Base-by-base conservation (phyloP, 2,113 vertebrate species). In the Callionymus lyra region DNA sequence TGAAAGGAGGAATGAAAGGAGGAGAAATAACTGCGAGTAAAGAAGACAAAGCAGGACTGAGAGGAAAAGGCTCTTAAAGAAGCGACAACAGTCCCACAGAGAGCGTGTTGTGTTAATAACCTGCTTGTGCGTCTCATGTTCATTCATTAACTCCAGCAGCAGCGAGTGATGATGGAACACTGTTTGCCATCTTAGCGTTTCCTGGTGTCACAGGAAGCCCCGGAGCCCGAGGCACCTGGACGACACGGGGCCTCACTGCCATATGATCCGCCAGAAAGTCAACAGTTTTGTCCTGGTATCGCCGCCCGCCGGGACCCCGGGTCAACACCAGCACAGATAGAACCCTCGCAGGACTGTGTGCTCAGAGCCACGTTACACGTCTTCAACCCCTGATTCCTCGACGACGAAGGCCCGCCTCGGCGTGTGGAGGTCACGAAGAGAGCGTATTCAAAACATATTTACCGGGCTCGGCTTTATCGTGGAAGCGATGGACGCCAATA, bases 401-500 rank as follows among this genome's bases (percentile, higher is more conserved):
- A n/a, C n/a, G n/a, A n/a, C n/a, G n/a, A n/a, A n/a, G n/a, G n/a
- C n/a, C n/a, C n/a, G n/a, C n/a, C n/a, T n/a, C n/a, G n/a, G n/a
- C n/a, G n/a, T n/a, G n/a, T n/a, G n/a, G 34, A 13, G 36, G 38
- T 44, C 31, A 63, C 70, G 73, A 73, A 76, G 56, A 45, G 59
- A 73, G 67, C 61, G 71, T 64, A 80, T 78, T 74, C 76, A 50
- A 67, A 76, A 70, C 31, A 79, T 68, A 72, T 82, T 88, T 89
- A 99, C 95, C 91, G 88, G 87, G 31, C 50, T 94, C 86, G 55
- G 87, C 90, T 84, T 91, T 94, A 73, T 92, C 90, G 41, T 83
- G 85, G 81, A 89, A 92, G 74, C 91, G 92, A 79, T 90, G 90
- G 64, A 88, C 84, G 50, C 93, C 93, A 68, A 93, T 90, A 79